A percentile compares a stretch with the other conserved stretches of the same genome.
Conservation (phyloP, 2,113 vertebrate species). For the Syngnathus floridae region DNA sequence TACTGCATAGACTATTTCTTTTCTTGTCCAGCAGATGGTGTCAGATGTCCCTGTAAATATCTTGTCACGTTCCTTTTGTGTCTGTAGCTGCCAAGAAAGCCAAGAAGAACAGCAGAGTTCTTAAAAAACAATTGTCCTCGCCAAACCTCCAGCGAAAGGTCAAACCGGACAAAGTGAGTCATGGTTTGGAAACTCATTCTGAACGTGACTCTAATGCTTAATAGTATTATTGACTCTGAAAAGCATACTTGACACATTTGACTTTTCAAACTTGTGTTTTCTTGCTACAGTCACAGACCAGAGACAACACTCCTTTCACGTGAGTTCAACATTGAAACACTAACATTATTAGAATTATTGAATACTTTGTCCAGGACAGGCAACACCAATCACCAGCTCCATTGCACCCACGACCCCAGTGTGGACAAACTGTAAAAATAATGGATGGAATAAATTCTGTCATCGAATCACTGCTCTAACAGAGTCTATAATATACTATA, state of each 20-base stretch:
- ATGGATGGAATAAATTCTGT: no score
- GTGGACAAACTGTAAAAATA: no score
- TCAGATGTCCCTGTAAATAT: fast-evolving
- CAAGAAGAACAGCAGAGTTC: slow-evolving; percentile 78
- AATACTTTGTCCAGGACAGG: not conserved
- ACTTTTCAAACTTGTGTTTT: not conserved
- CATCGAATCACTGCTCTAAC: no score
- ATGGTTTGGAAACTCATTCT: not conserved
- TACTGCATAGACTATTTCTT: not conserved
- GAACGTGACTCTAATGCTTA: not conserved
- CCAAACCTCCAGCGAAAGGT: slow-evolving; percentile 86
- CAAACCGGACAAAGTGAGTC: slow-evolving; percentile 80
- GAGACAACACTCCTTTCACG: slow-evolving; percentile 87
- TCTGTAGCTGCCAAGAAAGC: slow-evolving; percentile 72
- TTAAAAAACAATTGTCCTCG: slow-evolving; percentile 85
- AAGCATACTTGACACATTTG: not conserved
- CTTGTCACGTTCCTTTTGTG: not conserved
- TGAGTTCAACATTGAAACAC: slow-evolving; percentile 63
- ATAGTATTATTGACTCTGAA: not conserved
- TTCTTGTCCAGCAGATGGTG: slow-evolving; percentile 39
- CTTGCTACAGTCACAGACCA: slow-evolving; percentile 68
- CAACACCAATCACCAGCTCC: not conserved
- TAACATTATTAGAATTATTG: not conserved
- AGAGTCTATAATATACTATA: no score
- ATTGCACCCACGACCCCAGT: no score